phyloP scores from a whole-genome alignment of 37 sponge, comb jelly and placozoan genomes.

The Lycopodina hypogea region DNA sequence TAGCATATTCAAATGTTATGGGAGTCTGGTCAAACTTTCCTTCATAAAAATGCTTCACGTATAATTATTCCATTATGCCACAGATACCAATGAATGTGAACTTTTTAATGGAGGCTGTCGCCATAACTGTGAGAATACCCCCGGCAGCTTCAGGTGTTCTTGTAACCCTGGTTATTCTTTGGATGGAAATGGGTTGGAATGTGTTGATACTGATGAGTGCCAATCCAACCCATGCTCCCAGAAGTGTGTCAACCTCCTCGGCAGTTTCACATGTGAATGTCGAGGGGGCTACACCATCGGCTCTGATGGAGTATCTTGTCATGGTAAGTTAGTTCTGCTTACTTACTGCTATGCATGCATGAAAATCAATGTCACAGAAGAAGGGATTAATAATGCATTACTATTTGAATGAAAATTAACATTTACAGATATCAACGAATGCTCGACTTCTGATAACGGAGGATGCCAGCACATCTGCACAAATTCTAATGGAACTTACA shows the following conservation, averaged over 20 bases:
- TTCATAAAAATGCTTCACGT: too few species aligned
- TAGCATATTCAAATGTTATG: too few species aligned
- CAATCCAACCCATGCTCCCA: neutral
- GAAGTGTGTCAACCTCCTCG: neutral
- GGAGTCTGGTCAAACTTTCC: too few species aligned
- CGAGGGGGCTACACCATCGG: neutral
- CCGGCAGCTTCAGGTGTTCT: slow-evolving; percentile 7
- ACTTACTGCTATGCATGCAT: too few species aligned
- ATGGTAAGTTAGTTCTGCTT: neutral
- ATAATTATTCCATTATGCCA: neutral
- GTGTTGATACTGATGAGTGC: slow-evolving; percentile 13
- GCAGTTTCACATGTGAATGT: slow-evolving; percentile 4
- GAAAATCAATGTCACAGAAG: too few species aligned
- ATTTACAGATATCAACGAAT: slow-evolving; percentile 22
- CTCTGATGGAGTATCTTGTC: slow-evolving; percentile 8
- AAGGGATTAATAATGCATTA: neutral
- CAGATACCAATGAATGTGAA: slow-evolving; percentile 44
- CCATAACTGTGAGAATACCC: slow-evolving; percentile 24
- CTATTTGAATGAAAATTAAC: neutral
- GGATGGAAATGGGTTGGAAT: neutral
- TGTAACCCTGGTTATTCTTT: neutral
- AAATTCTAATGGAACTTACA: neutral
- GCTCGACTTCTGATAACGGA: neutral
- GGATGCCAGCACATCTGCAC: slow-evolving; percentile 2
- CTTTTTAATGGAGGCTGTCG: slow-evolving; percentile 25